Conservation (phyloP, 2,797 vertebrate genomes). For the Aphelocoma californica region DNA sequence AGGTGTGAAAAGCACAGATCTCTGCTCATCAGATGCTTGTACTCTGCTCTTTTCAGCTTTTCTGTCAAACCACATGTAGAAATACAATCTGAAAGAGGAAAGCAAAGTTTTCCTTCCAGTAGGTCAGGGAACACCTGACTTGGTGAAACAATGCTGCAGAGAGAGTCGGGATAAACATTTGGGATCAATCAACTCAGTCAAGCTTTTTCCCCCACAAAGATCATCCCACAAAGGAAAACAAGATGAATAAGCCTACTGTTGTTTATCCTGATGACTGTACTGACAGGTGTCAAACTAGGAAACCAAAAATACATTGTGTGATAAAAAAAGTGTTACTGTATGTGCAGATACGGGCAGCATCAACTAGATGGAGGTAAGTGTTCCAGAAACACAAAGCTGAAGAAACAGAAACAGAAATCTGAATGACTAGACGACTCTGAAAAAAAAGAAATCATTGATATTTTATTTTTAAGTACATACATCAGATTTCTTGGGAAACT, state of each 20-base stretch:
- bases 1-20: background rate
- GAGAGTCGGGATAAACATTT: background rate
- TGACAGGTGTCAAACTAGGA: background rate
- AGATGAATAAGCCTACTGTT: background rate
- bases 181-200: background rate
- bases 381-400: background rate
- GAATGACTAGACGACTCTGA: background rate
- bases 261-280: background rate
- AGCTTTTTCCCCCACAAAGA: background rate
- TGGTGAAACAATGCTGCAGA: background rate
- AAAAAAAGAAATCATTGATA: background rate
- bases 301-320: background rate
- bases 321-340: background rate
- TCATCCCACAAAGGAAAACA: background rate
- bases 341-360: background rate
- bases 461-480: background rate
- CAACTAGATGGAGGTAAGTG: background rate
- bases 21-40: background rate
- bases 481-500: background rate
- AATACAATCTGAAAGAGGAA: background rate
- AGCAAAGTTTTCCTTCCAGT: background rate
- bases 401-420: background rate
- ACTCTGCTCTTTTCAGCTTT: background rate
- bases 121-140: background rate
- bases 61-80: background rate